These are phyloP conservation scores for Papilio machaon DNA, from an alignment of 1,140 invertebrate species.

Conservation along the genomic window DNA sequence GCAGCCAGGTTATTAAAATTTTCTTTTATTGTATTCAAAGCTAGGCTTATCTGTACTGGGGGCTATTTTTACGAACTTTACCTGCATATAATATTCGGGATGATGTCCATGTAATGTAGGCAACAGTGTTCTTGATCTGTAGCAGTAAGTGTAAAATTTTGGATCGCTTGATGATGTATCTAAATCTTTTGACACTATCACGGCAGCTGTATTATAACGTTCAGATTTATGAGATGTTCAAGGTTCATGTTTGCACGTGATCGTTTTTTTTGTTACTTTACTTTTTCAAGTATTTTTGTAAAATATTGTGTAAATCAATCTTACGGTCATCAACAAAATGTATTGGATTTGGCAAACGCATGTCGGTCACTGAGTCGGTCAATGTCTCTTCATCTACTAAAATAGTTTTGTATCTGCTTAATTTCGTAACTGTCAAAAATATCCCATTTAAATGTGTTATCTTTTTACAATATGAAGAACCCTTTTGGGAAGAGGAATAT, in stretches of 20 bases:
- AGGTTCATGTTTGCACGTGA: background rate
- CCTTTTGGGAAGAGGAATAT: too few species aligned
- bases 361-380: conserved; percentile 66
- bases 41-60: background rate
- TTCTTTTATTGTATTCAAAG: background rate
- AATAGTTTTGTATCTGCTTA: conserved; percentile 5
- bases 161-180: background rate
- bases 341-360: conserved; percentile 51
- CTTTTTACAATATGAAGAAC: too few species aligned
- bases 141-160: background rate
- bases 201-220: background rate
- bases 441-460: background rate
- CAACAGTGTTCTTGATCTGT: background rate
- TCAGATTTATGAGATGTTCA: background rate
- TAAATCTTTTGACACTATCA: background rate
- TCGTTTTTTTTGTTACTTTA: background rate
- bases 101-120: background rate
- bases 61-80: background rate
- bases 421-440: background rate
- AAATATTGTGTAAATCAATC: conserved; percentile 29
- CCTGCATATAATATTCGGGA: background rate
- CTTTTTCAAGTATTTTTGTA: conserved; percentile 18
- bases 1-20: background rate
- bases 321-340: background rate
- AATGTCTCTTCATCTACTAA: conserved; percentile 48